Conservation (phyloP, 2,797 vertebrate genomes). For the Distichodus sexfasciatus region DNA sequence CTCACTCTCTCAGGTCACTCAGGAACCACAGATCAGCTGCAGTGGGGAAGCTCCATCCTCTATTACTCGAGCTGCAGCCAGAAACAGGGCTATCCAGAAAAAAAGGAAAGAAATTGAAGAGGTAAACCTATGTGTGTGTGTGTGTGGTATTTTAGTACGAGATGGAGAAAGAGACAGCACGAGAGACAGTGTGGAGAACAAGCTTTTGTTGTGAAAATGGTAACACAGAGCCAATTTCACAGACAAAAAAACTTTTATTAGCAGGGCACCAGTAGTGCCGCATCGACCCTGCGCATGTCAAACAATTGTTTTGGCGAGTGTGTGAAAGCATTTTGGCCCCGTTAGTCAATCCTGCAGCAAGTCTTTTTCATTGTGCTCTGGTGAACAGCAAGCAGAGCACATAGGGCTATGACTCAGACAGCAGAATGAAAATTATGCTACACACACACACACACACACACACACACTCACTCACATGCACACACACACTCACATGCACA, state of each 20-base stretch:
- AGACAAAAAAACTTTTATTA: constrained; percentile 1
- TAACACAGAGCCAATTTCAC: background rate
- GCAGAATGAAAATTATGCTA: constrained; percentile 61
- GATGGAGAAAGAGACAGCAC: constrained; percentile 12
- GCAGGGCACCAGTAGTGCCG: background rate
- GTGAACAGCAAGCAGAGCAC: constrained; percentile 57
- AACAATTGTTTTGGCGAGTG: background rate
- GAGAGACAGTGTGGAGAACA: constrained; percentile 33
- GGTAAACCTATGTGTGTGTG: constrained; percentile 50
- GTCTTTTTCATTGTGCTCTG: constrained; percentile 31
- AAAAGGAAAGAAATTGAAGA: constrained; percentile 74
- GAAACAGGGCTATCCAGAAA: constrained; percentile 70
- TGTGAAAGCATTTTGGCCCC: background rate
- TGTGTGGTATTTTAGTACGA: background rate
- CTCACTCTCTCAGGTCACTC: constrained; percentile 48
- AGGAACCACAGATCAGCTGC: constrained; percentile 52
- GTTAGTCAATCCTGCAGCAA: constrained; percentile 25
- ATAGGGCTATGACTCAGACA: constrained; percentile 54
- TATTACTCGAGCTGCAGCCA: constrained; percentile 55
- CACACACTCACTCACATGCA: constrained; percentile 43
- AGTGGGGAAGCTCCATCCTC: constrained; percentile 54
- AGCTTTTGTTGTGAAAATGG: background rate
- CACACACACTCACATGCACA: constrained; percentile 45
- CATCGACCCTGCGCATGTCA: background rate
- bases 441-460: constrained; percentile 47